Conservation (phyloP, 2,797 vertebrate genomes). For the Merluccius polli region DNA sequence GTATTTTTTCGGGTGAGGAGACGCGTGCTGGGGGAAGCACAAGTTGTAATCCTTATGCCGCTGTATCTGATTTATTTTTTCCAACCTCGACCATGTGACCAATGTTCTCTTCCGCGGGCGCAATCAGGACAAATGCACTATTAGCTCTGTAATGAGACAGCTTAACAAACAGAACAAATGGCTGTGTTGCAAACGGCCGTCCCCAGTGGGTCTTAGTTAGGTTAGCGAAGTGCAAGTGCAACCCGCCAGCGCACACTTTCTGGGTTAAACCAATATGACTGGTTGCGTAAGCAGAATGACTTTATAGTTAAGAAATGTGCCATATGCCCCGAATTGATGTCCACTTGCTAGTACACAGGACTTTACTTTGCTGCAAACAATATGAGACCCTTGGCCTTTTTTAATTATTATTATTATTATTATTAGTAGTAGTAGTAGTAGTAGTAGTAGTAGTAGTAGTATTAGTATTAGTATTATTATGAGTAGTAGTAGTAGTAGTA, state of each 20-base stretch:
- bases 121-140: conserved; percentile 68
- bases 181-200: conserved; percentile 48
- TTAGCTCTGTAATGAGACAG: conserved; percentile 45
- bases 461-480: no score
- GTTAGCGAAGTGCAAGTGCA: background rate
- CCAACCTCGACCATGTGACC: conserved; percentile 46
- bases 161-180: conserved; percentile 54
- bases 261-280: background rate
- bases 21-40: background rate
- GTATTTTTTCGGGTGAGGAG: background rate
- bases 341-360: background rate
- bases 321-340: background rate
- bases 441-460: no score
- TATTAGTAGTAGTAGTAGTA: no score
- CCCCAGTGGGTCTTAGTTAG: conserved; percentile 49
- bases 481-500: no score
- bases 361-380: background rate
- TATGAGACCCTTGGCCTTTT: background rate
- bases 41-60: background rate
- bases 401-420: no score
- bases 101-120: conserved; percentile 54
- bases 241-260: background rate
- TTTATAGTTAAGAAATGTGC: background rate
- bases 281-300: background rate
- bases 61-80: background rate